Conservation (phyloP, 2,888 invertebrate genomes). For the Hanleya hanleyi region DNA sequence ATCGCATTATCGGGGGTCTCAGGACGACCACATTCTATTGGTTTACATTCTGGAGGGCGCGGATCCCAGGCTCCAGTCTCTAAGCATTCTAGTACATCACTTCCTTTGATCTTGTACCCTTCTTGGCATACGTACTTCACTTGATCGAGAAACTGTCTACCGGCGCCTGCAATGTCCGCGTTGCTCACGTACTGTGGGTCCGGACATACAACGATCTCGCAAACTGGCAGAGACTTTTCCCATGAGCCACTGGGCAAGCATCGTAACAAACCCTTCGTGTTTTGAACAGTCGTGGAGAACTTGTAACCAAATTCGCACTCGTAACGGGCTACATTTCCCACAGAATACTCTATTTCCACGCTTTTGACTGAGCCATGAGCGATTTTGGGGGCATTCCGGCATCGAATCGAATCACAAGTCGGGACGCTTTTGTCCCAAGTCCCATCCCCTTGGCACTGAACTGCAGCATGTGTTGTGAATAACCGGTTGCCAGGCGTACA, state of each 20-base stretch:
- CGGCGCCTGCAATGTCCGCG: slow-evolving; percentile 34
- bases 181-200: slow-evolving; percentile 52
- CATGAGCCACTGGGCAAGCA: slow-evolving; percentile 66
- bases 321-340: slow-evolving; percentile 49
- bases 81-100: slow-evolving; percentile 49
- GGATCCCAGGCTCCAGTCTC: slow-evolving; percentile 55
- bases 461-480: slow-evolving; percentile 46
- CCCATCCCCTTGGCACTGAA: slow-evolving; percentile 56
- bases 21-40: slow-evolving; percentile 29
- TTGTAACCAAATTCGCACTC: slow-evolving; percentile 49
- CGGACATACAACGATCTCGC: slow-evolving; percentile 57
- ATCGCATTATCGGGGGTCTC: slow-evolving; percentile 2
- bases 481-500: slow-evolving; percentile 53
- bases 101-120: slow-evolving; percentile 51
- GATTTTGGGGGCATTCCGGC: slow-evolving; percentile 52
- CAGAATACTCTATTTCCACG: slow-evolving; percentile 43
- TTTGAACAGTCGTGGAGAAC: slow-evolving; percentile 35
- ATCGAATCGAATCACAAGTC: slow-evolving; percentile 56
- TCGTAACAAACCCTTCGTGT: slow-evolving; percentile 39
- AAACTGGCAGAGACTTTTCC: slow-evolving; percentile 60
- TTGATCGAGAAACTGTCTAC: neutral
- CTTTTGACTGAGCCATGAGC: slow-evolving; percentile 56
- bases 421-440: slow-evolving; percentile 61
- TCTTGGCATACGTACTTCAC: slow-evolving; percentile 1
- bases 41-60: slow-evolving; percentile 30